Conservation (phyloP, 2,888 invertebrate genomes). For the Tortrix viridana region DNA sequence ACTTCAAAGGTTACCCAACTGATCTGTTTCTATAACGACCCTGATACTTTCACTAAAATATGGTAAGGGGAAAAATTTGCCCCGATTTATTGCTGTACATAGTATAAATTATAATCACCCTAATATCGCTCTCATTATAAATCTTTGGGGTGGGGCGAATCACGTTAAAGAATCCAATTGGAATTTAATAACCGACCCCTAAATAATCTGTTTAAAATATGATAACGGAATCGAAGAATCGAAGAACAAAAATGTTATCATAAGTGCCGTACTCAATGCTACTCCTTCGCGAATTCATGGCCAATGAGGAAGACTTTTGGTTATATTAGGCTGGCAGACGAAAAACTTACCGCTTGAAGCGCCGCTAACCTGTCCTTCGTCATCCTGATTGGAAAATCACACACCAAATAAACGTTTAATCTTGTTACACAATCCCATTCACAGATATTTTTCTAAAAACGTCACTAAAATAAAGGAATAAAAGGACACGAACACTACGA, state of each 20-base stretch:
- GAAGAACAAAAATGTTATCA: constrained; percentile 41
- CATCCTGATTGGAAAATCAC: constrained; percentile 89
- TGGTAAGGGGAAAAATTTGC: constrained; percentile 32
- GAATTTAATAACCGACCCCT: constrained; percentile 41
- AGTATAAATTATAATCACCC: constrained; percentile 47
- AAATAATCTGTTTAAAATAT: constrained; percentile 9
- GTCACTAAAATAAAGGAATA: constrained; percentile 89
- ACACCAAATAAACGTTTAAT: constrained; percentile 87
- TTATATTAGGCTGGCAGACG: constrained; percentile 61
- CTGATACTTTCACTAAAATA: constrained; percentile 3
- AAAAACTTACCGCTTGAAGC: constrained; percentile 93
- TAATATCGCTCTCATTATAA: constrained; percentile 69
- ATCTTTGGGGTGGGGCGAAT: constrained; percentile 77
- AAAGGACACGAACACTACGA: constrained; percentile 88
- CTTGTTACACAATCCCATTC: constrained; percentile 91
- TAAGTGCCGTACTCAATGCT: constrained; percentile 55
- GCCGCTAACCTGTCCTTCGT: constrained; percentile 99
- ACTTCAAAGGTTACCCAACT: constrained; percentile 19
- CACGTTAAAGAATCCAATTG: constrained; percentile 55
- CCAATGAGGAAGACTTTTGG: constrained; percentile 72
- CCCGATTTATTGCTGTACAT: constrained; percentile 56
- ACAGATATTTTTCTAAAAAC: constrained; percentile 89
- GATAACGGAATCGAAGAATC: constrained; percentile 8
- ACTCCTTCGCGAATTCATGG: constrained; percentile 72
- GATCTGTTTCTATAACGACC: background rate